Conservation (phyloP, 2,113 vertebrate species). For the cat (Felis catus) region F.catus_Fca126_mat1.0 CM031418.1:74997001-74997500, state of each 20-base stretch:
- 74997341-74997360: neutral
- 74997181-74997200: neutral
- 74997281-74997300: neutral
- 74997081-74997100: neutral
- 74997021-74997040: neutral
- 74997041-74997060: neutral
- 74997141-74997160: neutral
- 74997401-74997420: neutral
- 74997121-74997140: neutral
- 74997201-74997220: neutral
- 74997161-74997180: neutral
- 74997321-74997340: neutral
- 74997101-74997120: constrained; percentile 19
- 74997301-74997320: neutral
- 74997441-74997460: neutral
- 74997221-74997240: neutral
- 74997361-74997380: neutral
- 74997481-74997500: neutral
- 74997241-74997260: neutral
- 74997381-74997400: neutral
- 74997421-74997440: neutral
- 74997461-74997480: neutral
- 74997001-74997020: neutral
- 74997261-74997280: neutral
- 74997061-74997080: neutral